These are phyloP conservation scores for Holothuria scabra DNA, from an alignment of 53 echinoderm and acorn worm genomes.

Conservation along the genomic window DNA sequence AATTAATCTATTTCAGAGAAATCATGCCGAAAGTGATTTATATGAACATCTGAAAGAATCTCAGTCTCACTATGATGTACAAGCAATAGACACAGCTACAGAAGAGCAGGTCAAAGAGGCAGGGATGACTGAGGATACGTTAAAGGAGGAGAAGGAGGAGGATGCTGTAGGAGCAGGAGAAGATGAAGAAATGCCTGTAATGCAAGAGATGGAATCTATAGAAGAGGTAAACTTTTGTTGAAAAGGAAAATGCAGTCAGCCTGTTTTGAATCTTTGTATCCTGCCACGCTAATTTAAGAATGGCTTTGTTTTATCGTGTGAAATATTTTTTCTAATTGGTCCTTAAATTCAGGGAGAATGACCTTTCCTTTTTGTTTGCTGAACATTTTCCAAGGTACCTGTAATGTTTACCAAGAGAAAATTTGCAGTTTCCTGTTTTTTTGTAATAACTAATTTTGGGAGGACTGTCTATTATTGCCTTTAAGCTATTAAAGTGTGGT, in stretches of 20 bases:
- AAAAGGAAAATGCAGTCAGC: too few relatives aligned
- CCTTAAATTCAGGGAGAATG: too few relatives aligned
- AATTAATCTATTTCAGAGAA: not conserved
- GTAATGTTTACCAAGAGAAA: too few relatives aligned
- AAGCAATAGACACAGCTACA: conserved; percentile 86
- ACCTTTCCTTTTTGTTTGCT: too few relatives aligned
- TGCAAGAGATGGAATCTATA: conserved; percentile 35
- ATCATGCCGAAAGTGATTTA: conserved; percentile 59
- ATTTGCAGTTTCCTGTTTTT: too few relatives aligned
- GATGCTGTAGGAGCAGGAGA: conserved; percentile 58
- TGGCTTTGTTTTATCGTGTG: too few relatives aligned
- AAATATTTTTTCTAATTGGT: too few relatives aligned
- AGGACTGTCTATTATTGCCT: too few relatives aligned
- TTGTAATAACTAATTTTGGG: too few relatives aligned
- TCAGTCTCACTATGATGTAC: conserved; percentile 75
- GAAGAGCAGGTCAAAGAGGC: conserved; percentile 84
- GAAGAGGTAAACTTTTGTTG: conserved; percentile 33
- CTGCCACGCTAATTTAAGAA: too few relatives aligned
- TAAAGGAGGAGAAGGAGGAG: conserved; percentile 66
- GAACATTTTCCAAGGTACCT: too few relatives aligned
- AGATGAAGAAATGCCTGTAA: conserved; percentile 59
- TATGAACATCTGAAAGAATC: conserved; percentile 92
- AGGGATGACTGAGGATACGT: conserved; percentile 65
- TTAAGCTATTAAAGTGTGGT: not conserved
- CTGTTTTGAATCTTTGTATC: too few relatives aligned